Evolutionary conservation across 2,113 vertebrate species (phyloP).

Genomic region (Heliornis fulica): DNA sequence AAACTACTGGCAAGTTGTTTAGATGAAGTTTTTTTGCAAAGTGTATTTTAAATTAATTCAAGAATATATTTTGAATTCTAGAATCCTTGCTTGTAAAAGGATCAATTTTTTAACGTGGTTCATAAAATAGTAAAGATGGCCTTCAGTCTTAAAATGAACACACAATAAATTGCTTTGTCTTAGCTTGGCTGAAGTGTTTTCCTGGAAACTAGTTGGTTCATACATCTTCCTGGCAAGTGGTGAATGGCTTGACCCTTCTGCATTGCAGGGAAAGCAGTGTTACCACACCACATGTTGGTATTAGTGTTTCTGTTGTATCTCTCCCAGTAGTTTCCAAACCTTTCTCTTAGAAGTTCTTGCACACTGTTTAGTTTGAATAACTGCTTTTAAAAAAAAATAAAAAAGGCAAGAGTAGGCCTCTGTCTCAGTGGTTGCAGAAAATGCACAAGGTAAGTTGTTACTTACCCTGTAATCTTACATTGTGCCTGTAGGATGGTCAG

Average conservation of each 20-base stretch:
- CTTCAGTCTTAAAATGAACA: neutral
- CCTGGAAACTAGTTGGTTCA: neutral
- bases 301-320: neutral
- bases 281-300: neutral
- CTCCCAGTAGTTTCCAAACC: neutral
- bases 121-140: neutral
- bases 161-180: neutral
- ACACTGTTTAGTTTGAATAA: neutral
- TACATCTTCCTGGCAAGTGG: neutral
- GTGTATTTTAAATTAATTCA: constrained; percentile 7
- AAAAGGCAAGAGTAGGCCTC: neutral
- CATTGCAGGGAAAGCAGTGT: neutral
- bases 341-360: neutral
- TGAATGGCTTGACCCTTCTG: neutral
- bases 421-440: neutral
- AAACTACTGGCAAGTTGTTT: neutral
- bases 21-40: neutral
- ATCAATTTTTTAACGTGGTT: neutral
- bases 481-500: neutral
- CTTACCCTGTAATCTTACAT: neutral
- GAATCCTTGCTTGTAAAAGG: constrained; percentile 26
- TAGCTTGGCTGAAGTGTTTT: neutral
- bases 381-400: too few species aligned
- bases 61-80: constrained; percentile 37
- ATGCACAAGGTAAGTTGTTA: neutral